Base-by-base conservation (phyloP, 1,140 invertebrate species). In the Drosophila burlai region DNA sequence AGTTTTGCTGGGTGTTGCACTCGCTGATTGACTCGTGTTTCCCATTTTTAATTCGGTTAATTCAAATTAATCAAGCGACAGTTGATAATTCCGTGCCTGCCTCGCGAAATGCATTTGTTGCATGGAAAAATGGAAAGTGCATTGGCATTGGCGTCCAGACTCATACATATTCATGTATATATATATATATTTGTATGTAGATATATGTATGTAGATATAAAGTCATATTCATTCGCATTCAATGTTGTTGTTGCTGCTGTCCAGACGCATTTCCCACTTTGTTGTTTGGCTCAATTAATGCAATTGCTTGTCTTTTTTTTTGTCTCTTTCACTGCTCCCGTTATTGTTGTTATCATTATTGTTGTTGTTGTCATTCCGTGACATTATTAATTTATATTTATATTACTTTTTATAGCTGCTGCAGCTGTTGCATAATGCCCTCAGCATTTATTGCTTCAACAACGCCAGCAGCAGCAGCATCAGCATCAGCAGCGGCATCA, bases 301-400 rank as follows among this genome's bases (percentile, higher is more conserved):
- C 85, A 89, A 89, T 89, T 89, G 85, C 85, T 79, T 54, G 61
- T 4, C 36, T 57, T 26, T 57, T 55, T 63, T 36, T 10, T 66
- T 81, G 66, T 82, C 66, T 63, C 72, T 75, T 34, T 64, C 61
- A 24, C 31, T 76, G 24, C 46, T 80, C n/a, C 31, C 68, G 43
- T 40, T 69, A 36, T 52, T 69, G 18, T 59, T 57, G 45, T 49
- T 69, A 29, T 52, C 62, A 11, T 58, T 49, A 26, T 60, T 59
- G 40, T 49, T 49, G 55, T 66, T 80, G 47, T 80, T 76, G 67
- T 80, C 80, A 55, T 82, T 85, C 87, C 87, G 72, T 90, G 78
- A 81, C 85, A 89, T 89, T 89, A 89, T 89, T 89, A 90, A 89
- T 89, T 89, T 89, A 89, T 89, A 89, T 89, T 89, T 89, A 72